phyloP scores from a whole-genome alignment of 30 jellyfish, hydroid and myxozoan species.

The Turritopsis rubra region DNA sequence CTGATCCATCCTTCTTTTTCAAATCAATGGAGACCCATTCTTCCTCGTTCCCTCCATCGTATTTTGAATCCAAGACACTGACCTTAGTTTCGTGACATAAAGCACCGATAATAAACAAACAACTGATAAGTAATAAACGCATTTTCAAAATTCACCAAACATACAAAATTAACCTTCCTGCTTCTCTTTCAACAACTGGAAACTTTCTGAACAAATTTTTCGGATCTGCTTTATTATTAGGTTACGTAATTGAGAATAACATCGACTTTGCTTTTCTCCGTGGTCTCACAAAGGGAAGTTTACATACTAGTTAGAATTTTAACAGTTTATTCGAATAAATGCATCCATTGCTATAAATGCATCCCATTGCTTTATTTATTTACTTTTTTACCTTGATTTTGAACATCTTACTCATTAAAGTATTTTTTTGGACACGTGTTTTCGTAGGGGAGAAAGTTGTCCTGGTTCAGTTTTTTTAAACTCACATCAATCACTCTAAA shows the following conservation, averaged over 20 bases:
- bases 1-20: conserved; percentile 10
- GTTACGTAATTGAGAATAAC: background rate
- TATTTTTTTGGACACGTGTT: too few relatives aligned
- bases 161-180: background rate
- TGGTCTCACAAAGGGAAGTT: background rate
- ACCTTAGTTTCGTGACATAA: background rate
- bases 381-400: too few relatives aligned
- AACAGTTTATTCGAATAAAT: too few relatives aligned
- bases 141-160: background rate
- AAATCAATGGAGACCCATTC: background rate
- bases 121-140: background rate
- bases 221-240: background rate
- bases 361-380: too few relatives aligned
- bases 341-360: too few relatives aligned
- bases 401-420: too few relatives aligned
- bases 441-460: too few relatives aligned
- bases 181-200: background rate
- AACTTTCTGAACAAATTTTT: background rate
- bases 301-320: too few relatives aligned
- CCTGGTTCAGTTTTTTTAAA: too few relatives aligned
- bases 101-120: background rate
- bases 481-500: too few relatives aligned
- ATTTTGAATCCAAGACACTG: background rate
- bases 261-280: background rate
- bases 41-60: background rate